Evolutionary conservation across 2,113 vertebrate genomes (phyloP).

Genomic region (Tor tambroides): DNA sequence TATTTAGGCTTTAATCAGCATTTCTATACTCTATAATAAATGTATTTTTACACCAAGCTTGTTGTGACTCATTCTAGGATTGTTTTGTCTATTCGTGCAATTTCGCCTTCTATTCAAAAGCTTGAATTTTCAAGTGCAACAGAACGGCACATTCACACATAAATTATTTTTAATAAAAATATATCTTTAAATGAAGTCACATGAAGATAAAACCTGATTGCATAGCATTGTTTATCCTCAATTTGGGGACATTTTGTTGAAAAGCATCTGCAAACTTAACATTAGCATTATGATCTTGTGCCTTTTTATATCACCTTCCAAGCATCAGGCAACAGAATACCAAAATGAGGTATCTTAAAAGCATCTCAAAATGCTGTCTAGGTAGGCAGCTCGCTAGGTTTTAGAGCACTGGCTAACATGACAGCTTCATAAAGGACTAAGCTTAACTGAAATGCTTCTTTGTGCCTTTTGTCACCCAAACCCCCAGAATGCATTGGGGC

Average conservation of each 20-base stretch:
- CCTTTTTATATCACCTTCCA: background rate
- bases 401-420: background rate
- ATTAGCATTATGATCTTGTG: background rate
- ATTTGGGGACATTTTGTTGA: background rate
- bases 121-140: background rate
- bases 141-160: background rate
- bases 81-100: background rate
- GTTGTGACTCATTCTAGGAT: background rate
- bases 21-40: background rate
- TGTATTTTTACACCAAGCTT: background rate
- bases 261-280: background rate
- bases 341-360: background rate
- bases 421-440: constrained; percentile 28
- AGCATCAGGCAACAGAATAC: background rate
- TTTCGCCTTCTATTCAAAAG: background rate
- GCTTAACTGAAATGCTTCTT: background rate
- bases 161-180: background rate
- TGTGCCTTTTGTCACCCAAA: constrained; percentile 33
- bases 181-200: background rate
- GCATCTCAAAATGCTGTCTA: background rate
- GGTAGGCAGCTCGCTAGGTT: background rate
- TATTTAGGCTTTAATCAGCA: background rate
- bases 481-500: constrained; percentile 39
- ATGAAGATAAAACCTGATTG: background rate
- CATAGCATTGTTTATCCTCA: background rate